Conservation (phyloP, 2,797 vertebrate species). For the Alcedo atthis region DNA sequence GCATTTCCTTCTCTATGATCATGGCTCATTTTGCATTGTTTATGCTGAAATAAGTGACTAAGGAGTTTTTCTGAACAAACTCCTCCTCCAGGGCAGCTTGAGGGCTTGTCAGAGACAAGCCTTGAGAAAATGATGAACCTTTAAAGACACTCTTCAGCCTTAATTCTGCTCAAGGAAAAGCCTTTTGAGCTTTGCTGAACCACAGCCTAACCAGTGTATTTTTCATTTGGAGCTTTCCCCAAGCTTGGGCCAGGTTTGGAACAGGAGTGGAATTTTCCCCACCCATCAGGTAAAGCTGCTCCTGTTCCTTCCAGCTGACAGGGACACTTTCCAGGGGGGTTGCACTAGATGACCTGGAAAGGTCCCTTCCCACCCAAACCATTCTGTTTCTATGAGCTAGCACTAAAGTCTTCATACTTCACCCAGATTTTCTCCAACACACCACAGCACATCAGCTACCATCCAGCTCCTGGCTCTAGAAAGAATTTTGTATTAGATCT, state of each 20-base stretch:
- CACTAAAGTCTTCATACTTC: neutral
- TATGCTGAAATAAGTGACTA: neutral
- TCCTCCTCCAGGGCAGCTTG: neutral
- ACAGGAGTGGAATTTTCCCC: neutral
- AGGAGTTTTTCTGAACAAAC: neutral
- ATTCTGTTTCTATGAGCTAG: neutral
- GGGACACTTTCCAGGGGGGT: neutral
- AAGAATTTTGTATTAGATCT: neutral
- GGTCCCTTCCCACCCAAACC: neutral
- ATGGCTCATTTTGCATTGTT: neutral
- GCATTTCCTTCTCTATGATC: neutral
- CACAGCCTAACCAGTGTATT: neutral
- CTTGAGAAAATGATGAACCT: neutral
- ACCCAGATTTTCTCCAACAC: neutral
- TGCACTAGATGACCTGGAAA: neutral
- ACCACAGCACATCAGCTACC: neutral
- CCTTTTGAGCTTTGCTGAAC: neutral
- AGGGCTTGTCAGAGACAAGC: neutral
- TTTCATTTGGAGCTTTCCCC: neutral
- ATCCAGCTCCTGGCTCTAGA: fast-evolving
- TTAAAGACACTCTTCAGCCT: neutral
- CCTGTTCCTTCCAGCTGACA: neutral
- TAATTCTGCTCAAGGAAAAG: neutral
- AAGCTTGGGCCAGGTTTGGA: neutral
- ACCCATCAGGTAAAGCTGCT: neutral